phyloP scores from a whole-genome alignment of 2,113 vertebrate genomes.

The Megaleporinus macrocephalus region DNA sequence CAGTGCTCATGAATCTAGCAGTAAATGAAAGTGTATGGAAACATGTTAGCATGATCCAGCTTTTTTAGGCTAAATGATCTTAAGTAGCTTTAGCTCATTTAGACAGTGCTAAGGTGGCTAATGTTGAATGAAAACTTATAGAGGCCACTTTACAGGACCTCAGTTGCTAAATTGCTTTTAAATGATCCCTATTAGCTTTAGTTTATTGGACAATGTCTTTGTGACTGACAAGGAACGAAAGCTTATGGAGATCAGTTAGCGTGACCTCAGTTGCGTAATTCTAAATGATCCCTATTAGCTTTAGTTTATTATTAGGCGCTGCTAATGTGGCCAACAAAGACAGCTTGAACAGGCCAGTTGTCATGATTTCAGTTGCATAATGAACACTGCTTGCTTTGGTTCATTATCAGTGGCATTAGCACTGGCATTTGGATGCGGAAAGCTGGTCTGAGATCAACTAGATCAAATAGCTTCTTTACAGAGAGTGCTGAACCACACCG shows the following conservation, averaged over 20 bases:
- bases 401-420: not conserved
- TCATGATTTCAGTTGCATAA: not conserved
- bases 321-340: not conserved
- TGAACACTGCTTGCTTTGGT: not conserved
- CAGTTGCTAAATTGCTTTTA: not conserved
- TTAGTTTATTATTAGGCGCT: not conserved
- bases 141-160: too few species aligned
- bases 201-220: not conserved
- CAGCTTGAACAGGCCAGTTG: not conserved
- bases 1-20: too few species aligned
- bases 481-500: not conserved
- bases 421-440: too few species aligned
- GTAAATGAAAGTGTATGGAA: too few species aligned
- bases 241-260: not conserved
- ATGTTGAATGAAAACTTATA: too few species aligned
- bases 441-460: not conserved
- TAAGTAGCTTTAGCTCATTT: too few species aligned
- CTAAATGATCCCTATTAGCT: not conserved
- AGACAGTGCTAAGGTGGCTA: too few species aligned
- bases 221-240: not conserved
- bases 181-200: not conserved
- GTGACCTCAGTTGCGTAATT: not conserved
- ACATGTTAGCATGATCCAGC: too few species aligned
- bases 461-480: not conserved
- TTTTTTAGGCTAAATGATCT: not conserved